Evolutionary conservation across 30 jellyfish, hydroid and myxozoan species (phyloP), one percentile per base, ranked within the genome.

Genomic region (Chrysaora quinquecirrha): DNA sequence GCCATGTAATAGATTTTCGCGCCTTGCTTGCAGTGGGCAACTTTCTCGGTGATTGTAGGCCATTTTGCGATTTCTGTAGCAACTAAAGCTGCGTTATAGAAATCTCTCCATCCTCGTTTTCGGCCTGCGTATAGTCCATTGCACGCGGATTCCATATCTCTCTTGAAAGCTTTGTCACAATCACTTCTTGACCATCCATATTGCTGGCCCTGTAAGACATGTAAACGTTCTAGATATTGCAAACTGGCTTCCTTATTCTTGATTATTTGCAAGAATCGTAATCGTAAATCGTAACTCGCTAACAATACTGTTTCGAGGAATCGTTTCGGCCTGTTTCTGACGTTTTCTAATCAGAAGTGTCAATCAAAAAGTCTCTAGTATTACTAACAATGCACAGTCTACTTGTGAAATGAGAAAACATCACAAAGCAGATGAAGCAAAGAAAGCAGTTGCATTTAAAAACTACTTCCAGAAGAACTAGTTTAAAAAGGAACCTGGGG

Each of bases 11-110:
- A 80, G 32, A 80, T 66, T 14, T 65, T 30, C 1, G 90, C 83
- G 0, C 83, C 90, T 9, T 80, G 90, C 33, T 48, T 48, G 90
- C 90, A 80, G 35, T 80, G 62, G 34, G 64, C 83, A 35, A 25
- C 75, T 19, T 46, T 46, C 1, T 73, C 76, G 9, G 30, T 1
- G 0, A 65, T 80, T 7, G 25, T 4, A 0, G 83, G 69, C 83
- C 77, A 64, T 16, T 65, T 50, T 30, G 64, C 76, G 21, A 80
- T 66, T 31, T 48, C 71, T 14, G 27, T 19, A 2, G 52, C 82
- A 23, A 80, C 30, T 0, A 29, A 4, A 0, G 49, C 4, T 7
- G 47, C 50, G 31, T 80, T 80, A 24, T 48, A 28, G 34, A 56
- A 0, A 1, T 38, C 68, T 0, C 30, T 30, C 76, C 47, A 47